Base-by-base conservation (phyloP, 2,888 invertebrate species). In the Catonia carolina region DNA sequence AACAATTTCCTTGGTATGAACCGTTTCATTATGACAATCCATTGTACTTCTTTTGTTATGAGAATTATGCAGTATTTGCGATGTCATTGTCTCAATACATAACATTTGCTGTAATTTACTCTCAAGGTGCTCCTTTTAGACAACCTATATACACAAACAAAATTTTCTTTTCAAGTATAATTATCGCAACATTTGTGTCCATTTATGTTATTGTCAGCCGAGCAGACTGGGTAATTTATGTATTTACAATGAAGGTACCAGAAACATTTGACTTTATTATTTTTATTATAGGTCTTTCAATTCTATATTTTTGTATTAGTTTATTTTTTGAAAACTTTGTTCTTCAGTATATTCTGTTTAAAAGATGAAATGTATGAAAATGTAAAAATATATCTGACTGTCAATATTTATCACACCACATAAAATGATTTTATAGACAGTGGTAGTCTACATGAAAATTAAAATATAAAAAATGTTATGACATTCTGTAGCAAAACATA, bases 61-160 rank as follows among this genome's bases (percentile, higher is more conserved):
- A 95, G 70, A 93, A 93, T 68, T 94, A 90, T 66, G 82, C 89
- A 0, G 79, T 96, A 39, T 97, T 87, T 70, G 78, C 87, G 0
- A 78, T 92, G 1, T 91, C 93, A 0, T 85, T 88, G 69, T 93
- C 92, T 71, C 96, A 96, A 69, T 96, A 96, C 68, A 87, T 96
- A 1, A 86, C 86, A 20, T 75, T 94, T 62, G 92, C 92, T 0
- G 79, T 93, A 61, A 85, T 88, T 0, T 96, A 91, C 71, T 92
- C 93, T 0, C 90, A 90, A 69, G 96, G 96, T 0, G 82, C 85
- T 8, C 96, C 96, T 0, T 96, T 93, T 69, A 78, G 96, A 27
- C 84, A 85, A 66, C 86, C 88, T 1, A 81, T 97, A 17, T 80
- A 87, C 65, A 86, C 88, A 0, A 97, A 96, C 70, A 80, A 82